Base-by-base conservation (phyloP, 2,113 vertebrate genomes). In the Mus pahari region DNA sequence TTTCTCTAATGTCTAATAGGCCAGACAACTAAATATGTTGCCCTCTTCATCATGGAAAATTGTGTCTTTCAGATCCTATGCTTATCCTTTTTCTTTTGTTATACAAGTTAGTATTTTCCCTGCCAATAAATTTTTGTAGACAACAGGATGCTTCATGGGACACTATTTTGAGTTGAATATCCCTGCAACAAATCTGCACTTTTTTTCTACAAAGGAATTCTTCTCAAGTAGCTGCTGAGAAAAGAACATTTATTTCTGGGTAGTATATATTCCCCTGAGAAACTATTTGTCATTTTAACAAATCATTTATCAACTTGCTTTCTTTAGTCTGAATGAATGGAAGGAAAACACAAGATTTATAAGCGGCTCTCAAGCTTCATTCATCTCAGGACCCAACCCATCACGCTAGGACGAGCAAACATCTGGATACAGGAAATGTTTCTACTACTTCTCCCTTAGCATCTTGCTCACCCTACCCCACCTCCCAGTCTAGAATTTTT, bases 281-380 rank as follows among this genome's bases (percentile, higher is more conserved):
- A 97, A 81, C 77, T 92, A 88, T 92, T 94, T 94, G 86, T 87
- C 26, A 83, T 73, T 10, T 84, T 94, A 71, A 90, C 81, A 94
- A 94, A 94, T 86, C 78, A 90, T 66, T 94, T 95, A 60, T 75
- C 66, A 89, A 70, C 24, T 86, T 73, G 91, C 36, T 90, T 28
- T 75, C 60, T 90, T 92, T 68, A 84, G 39, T 53, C 26, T 92
- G 74, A 83, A 78, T 48, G 81, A 90, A 64, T 48, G 42, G 60
- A 86, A 82, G 66, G 33, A 79, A 92, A 94, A 86, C 22, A 86
- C 39, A 77, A 58, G 62, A 64, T 89, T 86, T 90, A 73, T 90
- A 78, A 2, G 28, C 50, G 31, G 28, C 53, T 91, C 68, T 82
- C 68, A 90, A 58, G 68, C 50, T 64, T 92, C 60, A 77, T 89